Evolutionary conservation across 2,888 invertebrate genomes (phyloP).

Genomic region (Molorchus minor): DNA sequence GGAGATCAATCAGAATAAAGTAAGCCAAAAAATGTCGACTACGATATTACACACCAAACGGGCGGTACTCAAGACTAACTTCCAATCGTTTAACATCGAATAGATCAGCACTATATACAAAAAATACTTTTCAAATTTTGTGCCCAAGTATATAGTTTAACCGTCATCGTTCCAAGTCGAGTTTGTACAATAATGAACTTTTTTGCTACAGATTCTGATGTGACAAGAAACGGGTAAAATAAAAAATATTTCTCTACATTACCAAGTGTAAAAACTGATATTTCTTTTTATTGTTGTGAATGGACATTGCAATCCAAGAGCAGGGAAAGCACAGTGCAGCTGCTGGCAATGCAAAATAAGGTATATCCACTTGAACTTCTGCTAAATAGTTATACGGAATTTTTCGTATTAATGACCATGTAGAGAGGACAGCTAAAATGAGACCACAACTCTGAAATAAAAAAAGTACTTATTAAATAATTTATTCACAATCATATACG

Average conservation of each 20-base stretch:
- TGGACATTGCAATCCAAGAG: slow-evolving; percentile 37
- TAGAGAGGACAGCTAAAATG: slow-evolving; percentile 30
- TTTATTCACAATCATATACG: too few species aligned
- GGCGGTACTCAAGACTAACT: too few species aligned
- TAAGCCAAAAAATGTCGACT: slow-evolving; percentile 26
- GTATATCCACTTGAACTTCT: slow-evolving; percentile 34
- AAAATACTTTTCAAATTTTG: too few species aligned
- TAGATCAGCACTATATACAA: too few species aligned
- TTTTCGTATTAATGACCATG: slow-evolving; percentile 35
- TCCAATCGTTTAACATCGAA: neutral
- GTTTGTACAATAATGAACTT: too few species aligned
- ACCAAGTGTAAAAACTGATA: slow-evolving; percentile 30
- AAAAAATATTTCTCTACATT: neutral
- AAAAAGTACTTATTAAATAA: too few species aligned
- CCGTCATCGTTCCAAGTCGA: too few species aligned
- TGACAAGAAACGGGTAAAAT: too few species aligned
- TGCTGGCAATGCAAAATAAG: slow-evolving; percentile 39
- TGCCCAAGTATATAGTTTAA: too few species aligned
- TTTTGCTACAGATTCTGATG: too few species aligned
- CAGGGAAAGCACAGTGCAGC: slow-evolving; percentile 30
- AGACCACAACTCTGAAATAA: slow-evolving; percentile 33
- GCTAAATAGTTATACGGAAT: slow-evolving; percentile 29
- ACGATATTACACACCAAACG: too few species aligned
- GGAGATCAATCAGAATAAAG: slow-evolving; percentile 29
- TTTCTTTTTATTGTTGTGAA: slow-evolving; percentile 32